Evolutionary conservation across 2,797 vertebrate species (phyloP).

Genomic region (Argentina silus): DNA sequence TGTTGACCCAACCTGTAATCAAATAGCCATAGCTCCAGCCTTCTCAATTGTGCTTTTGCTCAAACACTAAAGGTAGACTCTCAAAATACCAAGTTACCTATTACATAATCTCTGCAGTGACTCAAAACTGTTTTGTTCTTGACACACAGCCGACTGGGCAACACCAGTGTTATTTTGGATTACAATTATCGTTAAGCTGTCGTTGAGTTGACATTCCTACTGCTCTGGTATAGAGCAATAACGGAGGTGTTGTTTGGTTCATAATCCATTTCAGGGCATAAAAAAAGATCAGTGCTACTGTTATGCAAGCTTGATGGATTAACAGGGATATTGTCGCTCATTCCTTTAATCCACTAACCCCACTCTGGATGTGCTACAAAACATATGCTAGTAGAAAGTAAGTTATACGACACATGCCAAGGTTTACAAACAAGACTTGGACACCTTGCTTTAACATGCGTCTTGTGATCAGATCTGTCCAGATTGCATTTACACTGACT

Average conservation of each 20-base stretch:
- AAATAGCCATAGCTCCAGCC: neutral
- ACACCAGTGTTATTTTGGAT: neutral
- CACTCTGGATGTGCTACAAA: constrained; percentile 1
- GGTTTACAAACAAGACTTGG: neutral
- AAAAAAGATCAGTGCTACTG: constrained; percentile 20
- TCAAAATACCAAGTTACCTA: neutral
- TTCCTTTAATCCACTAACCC: constrained; percentile 3
- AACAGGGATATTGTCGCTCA: neutral
- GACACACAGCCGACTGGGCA: neutral
- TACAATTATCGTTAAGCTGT: neutral
- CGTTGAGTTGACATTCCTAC: neutral
- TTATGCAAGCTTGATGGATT: constrained; percentile 19
- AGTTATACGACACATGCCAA: neutral
- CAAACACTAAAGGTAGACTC: neutral
- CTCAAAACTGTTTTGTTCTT: neutral
- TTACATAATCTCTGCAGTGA: neutral
- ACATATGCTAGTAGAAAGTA: neutral
- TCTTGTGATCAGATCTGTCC: too few relatives aligned
- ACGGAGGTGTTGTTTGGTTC: constrained; percentile 11
- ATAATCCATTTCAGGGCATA: constrained; percentile 17
- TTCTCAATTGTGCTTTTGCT: neutral
- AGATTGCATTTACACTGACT: too few relatives aligned
- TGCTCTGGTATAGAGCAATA: neutral
- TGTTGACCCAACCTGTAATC: neutral
- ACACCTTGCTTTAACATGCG: too few relatives aligned